Percentiles rank a stretch among this genome's conserved stretches.
Evolutionary conservation across 2,797 vertebrate genomes (phyloP).

Genomic region (Dermochelys coriacea): DNA sequence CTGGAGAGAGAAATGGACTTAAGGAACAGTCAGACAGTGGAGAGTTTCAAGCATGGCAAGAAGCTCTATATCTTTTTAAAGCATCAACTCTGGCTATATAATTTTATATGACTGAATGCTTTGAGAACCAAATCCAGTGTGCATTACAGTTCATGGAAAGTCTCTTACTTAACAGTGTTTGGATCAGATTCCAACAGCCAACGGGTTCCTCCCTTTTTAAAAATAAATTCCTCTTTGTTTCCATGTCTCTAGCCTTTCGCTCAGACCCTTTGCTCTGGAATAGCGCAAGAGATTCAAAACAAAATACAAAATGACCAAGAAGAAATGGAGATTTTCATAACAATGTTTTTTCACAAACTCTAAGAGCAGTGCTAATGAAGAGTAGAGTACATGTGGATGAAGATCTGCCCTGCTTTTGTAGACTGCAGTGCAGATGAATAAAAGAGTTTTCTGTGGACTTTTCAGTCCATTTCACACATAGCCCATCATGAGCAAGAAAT

Average conservation of each 20-base stretch:
- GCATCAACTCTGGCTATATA: background rate
- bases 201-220: background rate
- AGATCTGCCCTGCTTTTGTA: background rate
- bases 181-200: background rate
- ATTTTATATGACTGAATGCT: background rate
- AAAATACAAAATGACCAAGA: background rate
- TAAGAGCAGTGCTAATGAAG: background rate
- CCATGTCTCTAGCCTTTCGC: background rate
- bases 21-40: background rate
- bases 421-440: background rate
- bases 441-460: background rate
- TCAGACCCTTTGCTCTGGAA: background rate
- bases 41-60: background rate
- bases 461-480: constrained; percentile 21
- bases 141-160: background rate
- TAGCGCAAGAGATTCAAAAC: background rate
- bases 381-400: background rate
- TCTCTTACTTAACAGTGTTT: background rate
- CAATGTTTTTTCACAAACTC: background rate
- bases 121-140: background rate
- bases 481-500: background rate
- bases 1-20: background rate
- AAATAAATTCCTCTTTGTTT: background rate
- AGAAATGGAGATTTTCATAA: background rate
- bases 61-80: background rate